Percentiles rank a stretch among this genome's conserved stretches.
phyloP scores from a whole-genome alignment of 2,113 vertebrate genomes.

The Phrynosoma platyrhinos region DNA sequence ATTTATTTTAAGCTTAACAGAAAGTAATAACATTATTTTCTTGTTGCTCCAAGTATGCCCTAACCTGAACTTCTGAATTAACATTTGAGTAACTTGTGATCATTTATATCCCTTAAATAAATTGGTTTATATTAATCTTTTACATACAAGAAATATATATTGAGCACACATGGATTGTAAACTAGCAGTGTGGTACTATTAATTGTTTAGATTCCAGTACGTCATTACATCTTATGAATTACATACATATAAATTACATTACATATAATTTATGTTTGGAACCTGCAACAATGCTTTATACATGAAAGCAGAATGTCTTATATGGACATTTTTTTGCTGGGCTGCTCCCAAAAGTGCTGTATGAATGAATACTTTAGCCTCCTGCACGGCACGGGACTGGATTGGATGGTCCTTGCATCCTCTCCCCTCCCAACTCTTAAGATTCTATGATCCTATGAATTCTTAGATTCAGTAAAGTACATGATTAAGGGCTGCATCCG shows the following conservation, averaged over 20 bases:
- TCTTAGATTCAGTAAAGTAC: no score
- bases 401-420: no score
- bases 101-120: not conserved
- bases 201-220: no score
- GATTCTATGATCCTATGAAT: no score
- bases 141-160: not conserved
- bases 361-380: not conserved
- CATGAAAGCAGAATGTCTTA: no score
- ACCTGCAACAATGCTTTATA: not conserved
- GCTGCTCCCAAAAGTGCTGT: not conserved
- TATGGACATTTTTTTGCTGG: not conserved
- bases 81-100: not conserved
- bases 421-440: no score
- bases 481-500: not conserved
- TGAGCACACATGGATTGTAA: no score
- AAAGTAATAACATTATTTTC: not conserved
- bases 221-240: no score
- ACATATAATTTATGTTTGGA: no score
- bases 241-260: no score
- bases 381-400: no score
- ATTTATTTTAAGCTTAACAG: not conserved
- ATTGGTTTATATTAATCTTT: not conserved
- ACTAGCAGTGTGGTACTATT: no score
- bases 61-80: not conserved
- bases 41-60: not conserved